Percentiles rank a stretch among this genome's conserved stretches.
Evolutionary conservation across 2,797 vertebrate species (phyloP).

Genomic region (Leucoraja ocellata): DNA sequence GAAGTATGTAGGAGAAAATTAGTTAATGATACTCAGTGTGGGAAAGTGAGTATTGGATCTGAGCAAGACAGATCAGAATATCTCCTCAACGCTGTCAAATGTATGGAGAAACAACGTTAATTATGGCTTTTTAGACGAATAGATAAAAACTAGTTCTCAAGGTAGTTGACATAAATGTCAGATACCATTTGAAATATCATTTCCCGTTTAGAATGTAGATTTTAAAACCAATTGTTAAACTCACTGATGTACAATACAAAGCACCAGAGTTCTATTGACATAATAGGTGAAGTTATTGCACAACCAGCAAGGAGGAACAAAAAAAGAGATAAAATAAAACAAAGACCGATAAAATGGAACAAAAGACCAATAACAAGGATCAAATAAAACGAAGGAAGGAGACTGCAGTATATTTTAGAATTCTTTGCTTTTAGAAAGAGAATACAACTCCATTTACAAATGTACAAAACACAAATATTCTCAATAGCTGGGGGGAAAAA

Average conservation of each 20-base stretch:
- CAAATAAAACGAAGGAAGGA: background rate
- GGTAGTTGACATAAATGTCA: background rate
- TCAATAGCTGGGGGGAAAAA: too few species aligned
- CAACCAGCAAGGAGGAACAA: too few species aligned
- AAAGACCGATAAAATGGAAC: too few species aligned
- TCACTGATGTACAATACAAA: too few species aligned
- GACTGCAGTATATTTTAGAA: background rate
- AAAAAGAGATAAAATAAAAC: too few species aligned
- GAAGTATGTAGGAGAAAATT: background rate
- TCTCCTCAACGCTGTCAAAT: too few species aligned
- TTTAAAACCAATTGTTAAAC: too few species aligned
- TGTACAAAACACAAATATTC: background rate
- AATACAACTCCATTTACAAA: background rate
- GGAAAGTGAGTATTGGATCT: background rate
- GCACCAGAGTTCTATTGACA: too few species aligned
- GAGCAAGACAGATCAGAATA: background rate
- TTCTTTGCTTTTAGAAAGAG: background rate
- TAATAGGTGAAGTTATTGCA: too few species aligned
- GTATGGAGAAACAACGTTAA: background rate
- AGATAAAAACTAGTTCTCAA: background rate
- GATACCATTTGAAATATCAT: too few species aligned
- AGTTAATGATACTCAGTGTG: background rate
- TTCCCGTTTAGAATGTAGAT: too few species aligned
- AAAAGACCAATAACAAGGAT: too few species aligned
- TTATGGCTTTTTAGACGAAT: background rate